These are phyloP conservation scores for Hipparchia sbordonii DNA, from an alignment of 2,888 invertebrate species.

Conservation along the genomic window DNA sequence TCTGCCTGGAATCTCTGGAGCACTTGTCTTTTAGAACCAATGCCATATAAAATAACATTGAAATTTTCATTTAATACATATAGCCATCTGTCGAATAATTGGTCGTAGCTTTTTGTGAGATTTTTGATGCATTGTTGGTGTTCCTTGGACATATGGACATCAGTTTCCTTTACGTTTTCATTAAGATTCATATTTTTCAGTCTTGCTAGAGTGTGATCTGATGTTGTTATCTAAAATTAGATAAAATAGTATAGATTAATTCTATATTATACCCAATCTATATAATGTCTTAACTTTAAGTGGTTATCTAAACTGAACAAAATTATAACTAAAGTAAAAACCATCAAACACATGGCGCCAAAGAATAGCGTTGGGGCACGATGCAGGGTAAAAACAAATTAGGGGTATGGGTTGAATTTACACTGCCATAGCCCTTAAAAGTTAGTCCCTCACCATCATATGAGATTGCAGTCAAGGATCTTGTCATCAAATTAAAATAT, in stretches of 20 bases:
- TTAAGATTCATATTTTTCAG: slow-evolving; percentile 88
- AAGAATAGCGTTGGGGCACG: too few species aligned
- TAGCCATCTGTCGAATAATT: slow-evolving; percentile 88
- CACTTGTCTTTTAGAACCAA: slow-evolving; percentile 93
- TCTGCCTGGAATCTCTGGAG: slow-evolving; percentile 89
- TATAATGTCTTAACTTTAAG: neutral
- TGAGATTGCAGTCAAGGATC: too few species aligned
- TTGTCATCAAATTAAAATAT: too few species aligned
- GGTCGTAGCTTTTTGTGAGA: slow-evolving; percentile 81
- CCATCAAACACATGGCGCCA: too few species aligned
- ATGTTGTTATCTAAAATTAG: slow-evolving; percentile 83
- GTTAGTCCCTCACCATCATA: too few species aligned
- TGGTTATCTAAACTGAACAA: too few species aligned
- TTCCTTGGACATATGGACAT: slow-evolving; percentile 82
- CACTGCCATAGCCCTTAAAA: too few species aligned
- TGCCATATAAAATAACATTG: slow-evolving; percentile 93
- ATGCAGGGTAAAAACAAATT: too few species aligned
- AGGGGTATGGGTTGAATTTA: too few species aligned
- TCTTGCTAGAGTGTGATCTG: slow-evolving; percentile 90
- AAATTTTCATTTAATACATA: slow-evolving; percentile 90
- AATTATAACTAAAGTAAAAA: too few species aligned
- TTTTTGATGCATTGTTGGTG: slow-evolving; percentile 84
- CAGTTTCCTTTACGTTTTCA: slow-evolving; percentile 75
- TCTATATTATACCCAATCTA: neutral
- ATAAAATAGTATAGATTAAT: neutral